Evolutionary conservation across 2,888 invertebrate species (phyloP), one percentile per base, ranked within the genome.

Genomic region (Conistra vaccinii): DNA sequence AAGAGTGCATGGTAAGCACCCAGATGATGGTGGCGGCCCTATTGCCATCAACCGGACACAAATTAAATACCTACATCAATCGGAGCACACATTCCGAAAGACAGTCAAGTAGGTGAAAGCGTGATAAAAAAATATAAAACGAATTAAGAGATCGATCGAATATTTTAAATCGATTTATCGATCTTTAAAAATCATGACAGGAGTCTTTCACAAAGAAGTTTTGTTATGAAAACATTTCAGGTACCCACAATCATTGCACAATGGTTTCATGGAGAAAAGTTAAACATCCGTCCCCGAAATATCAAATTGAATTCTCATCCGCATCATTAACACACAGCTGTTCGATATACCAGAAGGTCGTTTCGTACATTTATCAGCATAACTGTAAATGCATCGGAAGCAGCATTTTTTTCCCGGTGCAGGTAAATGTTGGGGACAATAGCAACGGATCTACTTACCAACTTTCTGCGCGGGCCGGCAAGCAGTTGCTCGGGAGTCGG

Each of bases 401-500:
- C 53, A 70, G 57, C 42, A 45, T 23, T 79, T 76, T 67, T 76
- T 69, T 57, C 45, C 53, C 42, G 69, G 53, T 63, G 63, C 69
- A 76, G 53, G 80, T 79, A 84, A 87, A 87, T 85, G 83, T 78
- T 81, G 62, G 67, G 74, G 80, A 83, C 86, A 81, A 78, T 83
- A 80, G 71, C 67, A 76, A 80, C 72, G 72, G 71, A 65, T 75
- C 76, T 69, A 81, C 85, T 81, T 78, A 76, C 69, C 72, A 75
- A 87, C 87, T 85, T 87, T 87, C 87, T 82, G 85, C 75, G 80
- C 62, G 72, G 83, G 75, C 84, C 73, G 76, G 66, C 70, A 57
- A 68, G 71, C 79, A 73, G 71, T 76, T 74, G 72, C 67, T 65
- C 69, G 77, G 80, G 90, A 93, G 94, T 94, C 89, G 84, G 85